Evolutionary conservation across 2,797 vertebrate species (phyloP).

Genomic region (Selene dorsalis): DNA sequence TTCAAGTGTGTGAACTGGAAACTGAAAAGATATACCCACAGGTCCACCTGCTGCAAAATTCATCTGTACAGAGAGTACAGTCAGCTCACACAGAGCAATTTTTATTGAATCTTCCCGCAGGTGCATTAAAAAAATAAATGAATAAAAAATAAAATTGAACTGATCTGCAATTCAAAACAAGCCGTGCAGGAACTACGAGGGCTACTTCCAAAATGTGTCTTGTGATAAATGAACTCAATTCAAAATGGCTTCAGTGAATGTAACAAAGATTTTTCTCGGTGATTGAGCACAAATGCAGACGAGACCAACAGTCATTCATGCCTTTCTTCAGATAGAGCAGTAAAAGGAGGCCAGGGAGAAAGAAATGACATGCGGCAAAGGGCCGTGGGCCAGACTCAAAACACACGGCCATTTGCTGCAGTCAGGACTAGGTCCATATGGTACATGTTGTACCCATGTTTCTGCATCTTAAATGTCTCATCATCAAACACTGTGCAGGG

Average conservation of each 20-base stretch:
- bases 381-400: too few relatives aligned
- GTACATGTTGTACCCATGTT: too few relatives aligned
- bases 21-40: background rate
- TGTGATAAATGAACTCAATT: background rate
- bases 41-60: background rate
- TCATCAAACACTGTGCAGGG: background rate
- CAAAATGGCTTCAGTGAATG: too few relatives aligned
- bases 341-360: too few relatives aligned
- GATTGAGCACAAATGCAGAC: too few relatives aligned
- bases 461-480: background rate
- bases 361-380: too few relatives aligned
- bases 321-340: too few relatives aligned
- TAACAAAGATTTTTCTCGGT: too few relatives aligned
- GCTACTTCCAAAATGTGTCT: background rate
- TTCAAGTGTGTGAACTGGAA: conserved; percentile 3
- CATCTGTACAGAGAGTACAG: background rate
- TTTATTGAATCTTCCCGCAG: background rate
- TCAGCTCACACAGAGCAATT: background rate
- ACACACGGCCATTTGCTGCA: too few relatives aligned
- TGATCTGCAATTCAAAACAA: conserved; percentile 19
- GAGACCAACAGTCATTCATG: too few relatives aligned
- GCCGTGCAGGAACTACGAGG: background rate
- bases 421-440: too few relatives aligned
- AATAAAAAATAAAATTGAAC: background rate
- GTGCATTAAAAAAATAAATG: background rate